Evolutionary conservation across 2,797 vertebrate species (phyloP).

Genomic region (Salmo trutta): DNA sequence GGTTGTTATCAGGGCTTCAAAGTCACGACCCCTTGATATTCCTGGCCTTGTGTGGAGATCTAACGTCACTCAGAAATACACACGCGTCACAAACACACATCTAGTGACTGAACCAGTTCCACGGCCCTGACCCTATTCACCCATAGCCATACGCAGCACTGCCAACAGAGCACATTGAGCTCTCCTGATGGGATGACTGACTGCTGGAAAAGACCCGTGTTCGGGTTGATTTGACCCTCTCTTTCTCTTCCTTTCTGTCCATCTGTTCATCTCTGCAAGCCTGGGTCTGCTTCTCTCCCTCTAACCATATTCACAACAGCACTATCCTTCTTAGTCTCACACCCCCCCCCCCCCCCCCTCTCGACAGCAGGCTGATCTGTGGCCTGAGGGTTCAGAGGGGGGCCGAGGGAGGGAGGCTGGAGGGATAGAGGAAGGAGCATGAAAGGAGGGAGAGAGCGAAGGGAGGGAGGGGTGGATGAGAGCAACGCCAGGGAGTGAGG

Average conservation of each 20-base stretch:
- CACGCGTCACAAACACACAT: neutral
- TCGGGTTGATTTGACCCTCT: neutral
- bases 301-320: constrained; percentile 31
- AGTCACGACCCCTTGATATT: neutral
- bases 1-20: neutral
- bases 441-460: constrained; percentile 41
- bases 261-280: constrained; percentile 19
- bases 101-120: constrained; percentile 19
- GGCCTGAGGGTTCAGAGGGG: constrained; percentile 53
- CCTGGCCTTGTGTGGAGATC: neutral
- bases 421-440: constrained; percentile 47
- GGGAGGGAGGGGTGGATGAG: constrained; percentile 18
- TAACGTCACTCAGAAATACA: neutral
- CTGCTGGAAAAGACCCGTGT: neutral
- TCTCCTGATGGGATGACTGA: neutral
- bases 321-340: neutral
- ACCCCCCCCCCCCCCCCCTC: no score
- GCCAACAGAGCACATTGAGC: neutral
- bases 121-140: neutral
- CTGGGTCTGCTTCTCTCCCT: constrained; percentile 25
- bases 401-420: constrained; percentile 35
- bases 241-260: constrained; percentile 6
- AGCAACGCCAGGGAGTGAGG: constrained; percentile 51
- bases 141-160: neutral
- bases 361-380: constrained; percentile 53